Conservation (phyloP, 2,888 invertebrate genomes). For the Mellilla xanthometata region DNA sequence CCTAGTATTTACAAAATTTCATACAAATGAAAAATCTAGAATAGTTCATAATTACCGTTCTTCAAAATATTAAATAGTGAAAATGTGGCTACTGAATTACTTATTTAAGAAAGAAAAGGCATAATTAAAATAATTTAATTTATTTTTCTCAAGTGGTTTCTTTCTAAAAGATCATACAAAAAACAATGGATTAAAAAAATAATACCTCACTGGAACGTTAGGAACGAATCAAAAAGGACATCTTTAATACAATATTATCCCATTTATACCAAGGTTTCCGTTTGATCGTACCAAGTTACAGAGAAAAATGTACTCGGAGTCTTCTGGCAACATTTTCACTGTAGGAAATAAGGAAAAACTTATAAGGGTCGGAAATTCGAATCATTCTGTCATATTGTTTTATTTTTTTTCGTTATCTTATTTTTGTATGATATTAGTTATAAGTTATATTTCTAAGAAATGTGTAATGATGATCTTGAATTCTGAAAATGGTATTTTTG, state of each 20-base stretch:
- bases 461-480: not conserved
- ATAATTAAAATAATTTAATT: too few relatives aligned
- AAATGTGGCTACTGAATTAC: too few relatives aligned
- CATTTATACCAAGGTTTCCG: constrained; percentile 29
- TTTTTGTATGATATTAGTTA: not conserved
- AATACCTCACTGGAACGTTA: constrained; percentile 1
- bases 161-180: too few relatives aligned
- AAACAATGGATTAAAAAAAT: too few relatives aligned
- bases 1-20: too few relatives aligned
- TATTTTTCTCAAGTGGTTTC: too few relatives aligned
- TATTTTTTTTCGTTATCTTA: constrained; percentile 5
- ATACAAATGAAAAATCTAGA: too few relatives aligned
- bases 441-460: not conserved
- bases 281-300: constrained; percentile 25
- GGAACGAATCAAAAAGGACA: constrained; percentile 8
- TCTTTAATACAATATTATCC: constrained; percentile 15
- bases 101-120: too few relatives aligned
- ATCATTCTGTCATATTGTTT: constrained; percentile 6
- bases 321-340: constrained; percentile 9
- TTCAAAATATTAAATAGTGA: too few relatives aligned
- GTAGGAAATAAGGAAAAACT: constrained; percentile 6
- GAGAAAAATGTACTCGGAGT: constrained; percentile 2
- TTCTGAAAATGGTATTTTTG: not conserved
- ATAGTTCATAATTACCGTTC: too few relatives aligned
- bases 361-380: constrained; percentile 2